A percentile compares a stretch with the other conserved stretches of the same genome.
phyloP scores from a whole-genome alignment of 2,797 vertebrate genomes.

The Potorous gilbertii region DNA sequence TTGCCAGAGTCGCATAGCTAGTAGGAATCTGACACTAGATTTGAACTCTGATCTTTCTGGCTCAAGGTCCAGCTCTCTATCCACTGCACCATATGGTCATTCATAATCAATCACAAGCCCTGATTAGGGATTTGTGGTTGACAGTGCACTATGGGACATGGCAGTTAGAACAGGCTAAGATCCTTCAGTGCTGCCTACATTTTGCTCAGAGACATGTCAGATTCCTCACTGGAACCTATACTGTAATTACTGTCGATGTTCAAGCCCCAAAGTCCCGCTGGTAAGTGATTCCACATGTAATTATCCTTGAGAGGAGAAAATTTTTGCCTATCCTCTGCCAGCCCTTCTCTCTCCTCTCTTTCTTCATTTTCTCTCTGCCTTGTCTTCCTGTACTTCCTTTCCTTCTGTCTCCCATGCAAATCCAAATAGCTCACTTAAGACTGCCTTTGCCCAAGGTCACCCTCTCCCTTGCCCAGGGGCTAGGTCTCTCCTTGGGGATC shows the following conservation, averaged over 20 bases:
- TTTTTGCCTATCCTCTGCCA: neutral
- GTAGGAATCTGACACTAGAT: neutral
- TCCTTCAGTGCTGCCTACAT: neutral
- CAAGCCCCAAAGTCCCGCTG: neutral
- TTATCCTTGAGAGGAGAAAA: conserved; percentile 58
- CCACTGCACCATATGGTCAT: neutral
- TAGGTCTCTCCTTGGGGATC: conserved; percentile 44
- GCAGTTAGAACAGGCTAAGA: neutral
- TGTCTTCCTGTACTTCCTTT: conserved; percentile 25
- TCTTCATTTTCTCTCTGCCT: conserved; percentile 26
- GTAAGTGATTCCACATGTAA: conserved; percentile 58
- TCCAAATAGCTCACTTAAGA: neutral
- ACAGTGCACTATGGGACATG: neutral
- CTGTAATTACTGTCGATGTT: conserved; percentile 48
- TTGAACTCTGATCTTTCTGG: neutral
- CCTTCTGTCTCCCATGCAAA: conserved; percentile 41
- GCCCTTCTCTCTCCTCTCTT: conserved; percentile 41
- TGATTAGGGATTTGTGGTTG: neutral
- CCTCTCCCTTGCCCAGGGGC: conserved; percentile 41
- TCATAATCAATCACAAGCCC: neutral
- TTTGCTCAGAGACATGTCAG: conserved; percentile 32
- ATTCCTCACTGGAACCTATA: conserved; percentile 1
- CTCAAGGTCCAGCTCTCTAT: neutral
- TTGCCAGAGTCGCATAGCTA: neutral
- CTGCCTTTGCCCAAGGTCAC: conserved; percentile 72